phyloP scores from a whole-genome alignment of 2,888 invertebrate genomes.

The Sepiola atlantica region DNA sequence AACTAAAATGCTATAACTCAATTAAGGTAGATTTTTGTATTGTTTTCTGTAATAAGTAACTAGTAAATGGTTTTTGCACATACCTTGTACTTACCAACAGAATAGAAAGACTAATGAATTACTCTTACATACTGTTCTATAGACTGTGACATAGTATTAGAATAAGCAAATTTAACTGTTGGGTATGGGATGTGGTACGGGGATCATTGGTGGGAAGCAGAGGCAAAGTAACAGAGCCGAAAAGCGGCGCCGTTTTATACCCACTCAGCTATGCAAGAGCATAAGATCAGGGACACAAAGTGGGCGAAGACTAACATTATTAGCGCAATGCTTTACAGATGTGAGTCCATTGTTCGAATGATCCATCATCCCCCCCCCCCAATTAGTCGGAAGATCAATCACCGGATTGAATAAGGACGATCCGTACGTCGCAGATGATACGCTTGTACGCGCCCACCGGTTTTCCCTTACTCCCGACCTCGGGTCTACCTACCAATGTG shows the following conservation, averaged over 20 bases:
- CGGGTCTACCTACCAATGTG: neutral
- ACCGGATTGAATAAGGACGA: neutral
- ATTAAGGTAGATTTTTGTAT: too few species aligned
- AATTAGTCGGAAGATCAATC: conserved; percentile 8
- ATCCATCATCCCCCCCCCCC: neutral
- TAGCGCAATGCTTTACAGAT: neutral
- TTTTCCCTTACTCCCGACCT: neutral
- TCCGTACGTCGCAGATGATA: neutral
- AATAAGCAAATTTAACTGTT: neutral
- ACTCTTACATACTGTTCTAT: neutral
- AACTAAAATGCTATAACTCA: too few species aligned
- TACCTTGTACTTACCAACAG: neutral
- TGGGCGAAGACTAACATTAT: neutral
- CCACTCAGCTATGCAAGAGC: neutral
- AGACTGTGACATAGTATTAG: neutral
- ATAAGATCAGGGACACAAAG: neutral
- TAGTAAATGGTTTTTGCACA: too few species aligned
- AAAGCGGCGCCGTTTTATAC: neutral
- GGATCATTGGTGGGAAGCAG: neutral
- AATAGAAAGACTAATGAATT: neutral
- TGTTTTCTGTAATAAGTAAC: too few species aligned
- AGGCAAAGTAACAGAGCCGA: neutral
- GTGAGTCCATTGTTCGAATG: neutral
- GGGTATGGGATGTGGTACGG: neutral
- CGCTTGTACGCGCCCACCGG: neutral